Conservation (phyloP, 2,797 vertebrate genomes). For the Phyllotis vaccarum region DNA sequence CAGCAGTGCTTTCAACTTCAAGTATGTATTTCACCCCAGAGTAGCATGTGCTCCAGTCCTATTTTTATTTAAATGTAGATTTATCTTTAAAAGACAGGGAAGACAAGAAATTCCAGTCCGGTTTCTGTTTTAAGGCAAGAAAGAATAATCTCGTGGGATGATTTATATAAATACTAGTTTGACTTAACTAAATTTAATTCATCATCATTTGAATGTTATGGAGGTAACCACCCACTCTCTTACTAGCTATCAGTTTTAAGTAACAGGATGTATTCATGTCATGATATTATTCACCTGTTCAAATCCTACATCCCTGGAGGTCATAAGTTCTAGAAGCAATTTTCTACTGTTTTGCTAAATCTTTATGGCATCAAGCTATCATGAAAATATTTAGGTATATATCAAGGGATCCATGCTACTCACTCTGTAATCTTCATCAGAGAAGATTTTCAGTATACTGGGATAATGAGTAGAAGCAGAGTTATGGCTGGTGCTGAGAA, state of each 20-base stretch:
- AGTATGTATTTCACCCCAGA: no score
- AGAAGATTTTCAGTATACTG: neutral
- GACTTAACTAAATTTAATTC: neutral
- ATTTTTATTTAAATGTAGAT: no score
- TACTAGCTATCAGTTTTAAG: no score
- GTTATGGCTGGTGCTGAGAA: neutral
- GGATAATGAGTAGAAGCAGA: neutral
- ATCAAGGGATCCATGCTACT: neutral
- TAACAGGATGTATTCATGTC: neutral
- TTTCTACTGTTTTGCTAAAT: neutral
- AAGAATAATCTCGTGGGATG: neutral
- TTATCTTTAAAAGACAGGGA: neutral
- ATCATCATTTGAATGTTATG: neutral
- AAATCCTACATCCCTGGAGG: neutral
- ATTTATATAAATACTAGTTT: slow-evolving; percentile 20
- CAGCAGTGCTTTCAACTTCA: no score
- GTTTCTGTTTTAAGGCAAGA: neutral
- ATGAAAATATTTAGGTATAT: neutral
- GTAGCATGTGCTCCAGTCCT: no score
- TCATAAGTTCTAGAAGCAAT: neutral
- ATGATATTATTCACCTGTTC: no score
- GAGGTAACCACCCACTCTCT: neutral
- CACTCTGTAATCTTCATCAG: neutral
- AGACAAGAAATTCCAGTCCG: neutral
- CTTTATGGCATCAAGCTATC: no score